phyloP scores from a whole-genome alignment of 1,140 invertebrate species.

The Ceratosolen fusciceps region DNA sequence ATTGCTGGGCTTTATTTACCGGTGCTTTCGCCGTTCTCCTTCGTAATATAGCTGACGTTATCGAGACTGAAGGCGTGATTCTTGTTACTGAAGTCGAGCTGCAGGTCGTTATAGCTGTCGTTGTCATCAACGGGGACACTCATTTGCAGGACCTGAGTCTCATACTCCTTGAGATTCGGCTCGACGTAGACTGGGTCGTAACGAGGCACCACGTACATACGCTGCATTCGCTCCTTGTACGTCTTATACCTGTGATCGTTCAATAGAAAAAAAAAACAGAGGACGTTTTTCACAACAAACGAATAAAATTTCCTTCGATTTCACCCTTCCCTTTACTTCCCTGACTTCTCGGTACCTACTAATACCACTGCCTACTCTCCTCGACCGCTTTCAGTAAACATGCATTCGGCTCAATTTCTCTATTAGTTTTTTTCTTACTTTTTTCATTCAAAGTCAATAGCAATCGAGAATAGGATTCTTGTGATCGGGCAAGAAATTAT shows the following conservation, averaged over 20 bases:
- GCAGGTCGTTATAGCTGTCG: slow-evolving; percentile 82
- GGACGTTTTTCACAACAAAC: too few relatives aligned
- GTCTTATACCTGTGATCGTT: slow-evolving; percentile 80
- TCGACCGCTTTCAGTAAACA: too few relatives aligned
- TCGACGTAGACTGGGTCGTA: slow-evolving; percentile 87
- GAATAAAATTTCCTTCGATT: too few relatives aligned
- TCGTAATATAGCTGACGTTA: slow-evolving; percentile 88
- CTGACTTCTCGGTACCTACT: too few relatives aligned
- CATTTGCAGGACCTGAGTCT: slow-evolving; percentile 92
- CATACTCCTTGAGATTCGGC: slow-evolving; percentile 85
- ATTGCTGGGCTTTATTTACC: slow-evolving; percentile 58
- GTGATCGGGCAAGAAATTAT: too few relatives aligned
- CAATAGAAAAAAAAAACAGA: not conserved
- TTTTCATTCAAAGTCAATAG: too few relatives aligned
- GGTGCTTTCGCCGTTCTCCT: slow-evolving; percentile 78
- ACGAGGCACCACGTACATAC: slow-evolving; percentile 81
- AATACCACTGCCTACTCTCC: too few relatives aligned
- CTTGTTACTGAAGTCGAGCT: slow-evolving; percentile 88
- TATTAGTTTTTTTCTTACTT: too few relatives aligned
- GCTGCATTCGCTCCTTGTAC: slow-evolving; percentile 83
- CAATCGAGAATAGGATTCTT: too few relatives aligned
- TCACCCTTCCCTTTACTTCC: too few relatives aligned
- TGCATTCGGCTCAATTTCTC: too few relatives aligned
- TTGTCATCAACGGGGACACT: slow-evolving; percentile 86
- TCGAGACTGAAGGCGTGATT: slow-evolving; percentile 89